These are phyloP conservation scores for Pogonus chalceus DNA, from an alignment of 1,140 invertebrate species.

Conservation along the genomic window DNA sequence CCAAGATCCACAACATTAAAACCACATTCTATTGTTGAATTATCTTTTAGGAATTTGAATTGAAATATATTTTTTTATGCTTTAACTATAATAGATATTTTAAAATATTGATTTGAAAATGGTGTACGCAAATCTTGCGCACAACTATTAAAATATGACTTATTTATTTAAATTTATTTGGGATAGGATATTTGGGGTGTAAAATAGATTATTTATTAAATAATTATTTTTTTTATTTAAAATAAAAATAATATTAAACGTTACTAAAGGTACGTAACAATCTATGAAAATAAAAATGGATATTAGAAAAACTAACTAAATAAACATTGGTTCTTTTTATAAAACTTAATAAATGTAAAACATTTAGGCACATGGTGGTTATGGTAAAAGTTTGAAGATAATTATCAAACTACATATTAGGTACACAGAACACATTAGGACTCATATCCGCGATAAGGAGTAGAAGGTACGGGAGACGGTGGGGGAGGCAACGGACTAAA, in stretches of 20 bases:
- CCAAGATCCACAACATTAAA: no score
- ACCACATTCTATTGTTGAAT: no score
- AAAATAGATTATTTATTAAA: no score
- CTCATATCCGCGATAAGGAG: constrained; percentile 34
- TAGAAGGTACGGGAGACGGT: constrained; percentile 55
- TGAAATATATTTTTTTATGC: no score
- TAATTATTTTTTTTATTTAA: not conserved
- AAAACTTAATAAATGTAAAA: constrained; percentile 1
- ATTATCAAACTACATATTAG: not conserved
- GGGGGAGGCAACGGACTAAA: constrained; percentile 62
- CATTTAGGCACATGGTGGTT: constrained; percentile 3
- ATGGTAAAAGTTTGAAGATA: no score
- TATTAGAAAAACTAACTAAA: not conserved
- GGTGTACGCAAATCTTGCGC: no score
- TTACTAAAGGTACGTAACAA: not conserved
- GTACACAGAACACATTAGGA: constrained; percentile 15
- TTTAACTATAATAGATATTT: no score
- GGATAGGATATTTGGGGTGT: no score
- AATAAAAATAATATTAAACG: not conserved
- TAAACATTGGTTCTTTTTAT: not conserved
- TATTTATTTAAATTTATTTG: no score
- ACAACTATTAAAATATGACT: no score
- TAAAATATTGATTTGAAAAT: no score
- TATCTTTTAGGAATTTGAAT: no score
- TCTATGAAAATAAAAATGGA: not conserved